These are phyloP conservation scores for Chlorops oryzae DNA, from an alignment of 1,140 invertebrate genomes.

Conservation along the genomic window DNA sequence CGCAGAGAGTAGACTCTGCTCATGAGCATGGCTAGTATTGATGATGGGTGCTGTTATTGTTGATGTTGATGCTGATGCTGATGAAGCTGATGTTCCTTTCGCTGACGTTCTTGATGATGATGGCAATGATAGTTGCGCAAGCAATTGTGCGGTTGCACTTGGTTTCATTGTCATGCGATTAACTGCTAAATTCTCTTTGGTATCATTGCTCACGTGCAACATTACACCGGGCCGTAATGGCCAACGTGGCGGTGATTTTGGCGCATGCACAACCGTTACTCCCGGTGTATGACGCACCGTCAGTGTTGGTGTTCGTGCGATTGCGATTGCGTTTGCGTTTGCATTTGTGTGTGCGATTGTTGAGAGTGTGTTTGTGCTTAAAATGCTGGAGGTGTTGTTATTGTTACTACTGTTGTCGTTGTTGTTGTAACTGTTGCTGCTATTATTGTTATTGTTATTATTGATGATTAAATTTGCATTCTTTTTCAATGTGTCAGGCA, in stretches of 20 bases:
- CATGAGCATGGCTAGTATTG: too few relatives aligned
- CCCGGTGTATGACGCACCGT: constrained; percentile 8
- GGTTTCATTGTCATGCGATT: constrained; percentile 40
- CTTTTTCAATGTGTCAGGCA: constrained; percentile 5
- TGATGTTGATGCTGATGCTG: too few relatives aligned
- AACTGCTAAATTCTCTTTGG: constrained; percentile 52
- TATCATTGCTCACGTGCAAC: constrained; percentile 67
- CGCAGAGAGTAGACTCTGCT: too few relatives aligned
- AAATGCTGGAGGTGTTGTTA: constrained; percentile 6
- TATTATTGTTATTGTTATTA: constrained; percentile 6
- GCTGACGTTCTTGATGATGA: constrained; percentile 11
- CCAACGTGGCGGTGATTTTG: constrained; percentile 71
- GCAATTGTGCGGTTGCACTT: constrained; percentile 12
- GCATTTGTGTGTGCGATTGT: neutral
- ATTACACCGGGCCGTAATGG: constrained; percentile 80
- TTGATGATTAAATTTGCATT: neutral
- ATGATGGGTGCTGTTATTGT: constrained; percentile 18
- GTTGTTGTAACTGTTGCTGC: constrained; percentile 1
- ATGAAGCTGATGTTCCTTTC: constrained; percentile 20
- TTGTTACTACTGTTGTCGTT: neutral
- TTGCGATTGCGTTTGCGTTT: constrained; percentile 7
- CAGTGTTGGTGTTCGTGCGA: constrained; percentile 28
- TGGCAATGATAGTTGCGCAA: constrained; percentile 12
- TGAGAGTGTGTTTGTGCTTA: neutral
- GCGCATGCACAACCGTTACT: constrained; percentile 20